A percentile compares a stretch with the other conserved stretches of the same genome.
phyloP scores from a whole-genome alignment of 1,140 invertebrate genomes.

The Drosophila littoralis region DNA sequence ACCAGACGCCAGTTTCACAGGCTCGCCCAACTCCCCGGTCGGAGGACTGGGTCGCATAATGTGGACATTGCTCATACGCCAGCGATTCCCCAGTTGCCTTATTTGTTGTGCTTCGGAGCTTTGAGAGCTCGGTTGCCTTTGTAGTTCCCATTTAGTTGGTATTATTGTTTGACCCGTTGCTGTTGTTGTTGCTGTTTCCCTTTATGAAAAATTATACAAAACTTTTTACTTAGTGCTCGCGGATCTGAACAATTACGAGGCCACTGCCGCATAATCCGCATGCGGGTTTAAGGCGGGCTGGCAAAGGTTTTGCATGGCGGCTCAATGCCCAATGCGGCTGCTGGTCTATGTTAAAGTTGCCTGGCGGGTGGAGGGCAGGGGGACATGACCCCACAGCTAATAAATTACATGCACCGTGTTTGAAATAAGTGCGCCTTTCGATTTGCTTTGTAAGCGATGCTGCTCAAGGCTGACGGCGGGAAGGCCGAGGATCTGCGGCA shows the following conservation, averaged over 20 bases:
- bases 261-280: constrained; percentile 20
- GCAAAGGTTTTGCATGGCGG: constrained; percentile 32
- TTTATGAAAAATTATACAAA: constrained; percentile 80
- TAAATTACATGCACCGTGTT: constrained; percentile 59
- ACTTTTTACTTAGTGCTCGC: constrained; percentile 74
- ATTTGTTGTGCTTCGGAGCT: constrained; percentile 37
- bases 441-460: constrained; percentile 53
- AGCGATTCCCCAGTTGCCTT: constrained; percentile 63
- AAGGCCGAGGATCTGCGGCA: neutral
- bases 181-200: constrained; percentile 16
- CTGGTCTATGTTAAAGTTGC: neutral
- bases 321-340: constrained; percentile 29
- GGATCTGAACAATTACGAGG: constrained; percentile 67
- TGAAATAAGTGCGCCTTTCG: constrained; percentile 51
- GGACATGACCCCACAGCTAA: constrained; percentile 32
- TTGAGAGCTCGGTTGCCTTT: constrained; percentile 12
- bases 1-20: neutral
- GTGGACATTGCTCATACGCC: constrained; percentile 68
- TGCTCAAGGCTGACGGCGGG: neutral
- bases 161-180: constrained; percentile 35
- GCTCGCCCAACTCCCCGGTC: constrained; percentile 15
- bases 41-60: constrained; percentile 57
- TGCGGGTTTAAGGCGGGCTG: neutral
- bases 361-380: neutral
- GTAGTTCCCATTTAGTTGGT: constrained; percentile 32